These are phyloP conservation scores for Sebastes nivosus DNA, from an alignment of 2,797 vertebrate species.

Conservation along the genomic window DNA sequence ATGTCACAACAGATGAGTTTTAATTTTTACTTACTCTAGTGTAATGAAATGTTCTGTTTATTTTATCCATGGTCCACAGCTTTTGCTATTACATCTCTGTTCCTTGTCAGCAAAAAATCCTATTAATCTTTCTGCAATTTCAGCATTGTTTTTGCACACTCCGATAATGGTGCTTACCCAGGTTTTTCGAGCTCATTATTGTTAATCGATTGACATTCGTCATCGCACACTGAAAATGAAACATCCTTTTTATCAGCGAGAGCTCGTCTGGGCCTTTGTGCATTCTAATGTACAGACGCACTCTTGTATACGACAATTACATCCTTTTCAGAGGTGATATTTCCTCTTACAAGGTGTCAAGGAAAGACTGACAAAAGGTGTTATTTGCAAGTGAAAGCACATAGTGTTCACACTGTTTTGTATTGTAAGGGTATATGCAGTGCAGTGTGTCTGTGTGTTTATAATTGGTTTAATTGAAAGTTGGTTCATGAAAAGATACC, in stretches of 20 bases:
- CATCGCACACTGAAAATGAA: conserved; percentile 42
- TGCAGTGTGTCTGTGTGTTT: neutral
- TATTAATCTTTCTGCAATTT: conserved; percentile 67
- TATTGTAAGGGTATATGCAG: neutral
- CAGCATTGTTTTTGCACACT: conserved; percentile 63
- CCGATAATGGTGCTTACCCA: conserved; percentile 54
- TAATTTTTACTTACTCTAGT: conserved; percentile 64
- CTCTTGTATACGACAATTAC: neutral
- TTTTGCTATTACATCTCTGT: conserved; percentile 60
- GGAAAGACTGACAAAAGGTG: neutral
- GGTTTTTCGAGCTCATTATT: conserved; percentile 59
- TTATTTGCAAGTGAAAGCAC: neutral
- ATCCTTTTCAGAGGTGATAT: neutral
- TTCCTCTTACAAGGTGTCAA: neutral
- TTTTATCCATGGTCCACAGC: conserved; percentile 63
- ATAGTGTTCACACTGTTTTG: neutral
- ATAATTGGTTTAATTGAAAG: neutral
- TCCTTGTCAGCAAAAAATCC: conserved; percentile 70
- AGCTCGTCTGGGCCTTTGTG: neutral
- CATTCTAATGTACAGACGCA: neutral
- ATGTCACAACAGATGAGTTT: conserved; percentile 58
- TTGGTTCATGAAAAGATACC: neutral
- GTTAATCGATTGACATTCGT: conserved; percentile 56
- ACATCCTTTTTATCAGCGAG: conserved; percentile 20
- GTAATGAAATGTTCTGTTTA: conserved; percentile 65